Base-by-base conservation (phyloP, 2,888 invertebrate genomes). In the Idaea biselata region DNA sequence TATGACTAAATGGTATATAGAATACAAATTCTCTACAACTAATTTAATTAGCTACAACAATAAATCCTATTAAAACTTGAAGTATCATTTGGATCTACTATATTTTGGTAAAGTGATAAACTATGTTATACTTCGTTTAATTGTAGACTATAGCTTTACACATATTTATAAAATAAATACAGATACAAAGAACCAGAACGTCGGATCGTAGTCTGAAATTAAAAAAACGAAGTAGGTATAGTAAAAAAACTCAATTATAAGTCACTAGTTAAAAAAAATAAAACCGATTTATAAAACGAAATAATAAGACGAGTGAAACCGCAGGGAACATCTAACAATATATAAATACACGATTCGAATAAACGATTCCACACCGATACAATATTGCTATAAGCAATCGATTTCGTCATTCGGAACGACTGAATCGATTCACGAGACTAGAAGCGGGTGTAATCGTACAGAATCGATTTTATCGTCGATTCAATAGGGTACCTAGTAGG, bases 381-480 rank as follows among this genome's bases (percentile, higher is more conserved):
- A 84, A 84, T 80, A 84, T 81, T 81, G 77, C 81, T 72, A 81
- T 86, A 84, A 83, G 82, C 83, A 81, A 85, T 86, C 77, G 77
- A 79, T 83, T 84, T 80, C 81, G 75, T 83, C 82, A 83, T 86
- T 84, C 71, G 68, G 78, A 58, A 66, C 63, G 67, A 67, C 65
- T 77, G 80, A 83, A 85, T 84, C 86, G 84, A 83, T 86, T 84
- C 79, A 83, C 77, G 73, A 70, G 74, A 77, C 76, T 81, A 78
- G 80, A 80, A 82, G 83, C 80, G 80, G 63, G 68, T 78, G 80
- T 84, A 83, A 84, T 81, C 81, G 81, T 76, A 78, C 70, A 73
- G 78, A 86, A 86, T 86, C 79, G 85, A 71, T 85, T 86, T 85
- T 86, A 87, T 83, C 72, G 78, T 69, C 86, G 73, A 84, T 84